A percentile compares a stretch with the other conserved stretches of the same genome.
These are phyloP conservation scores for Pygoscelis adeliae DNA, from an alignment of 2,113 vertebrate genomes.

Conservation along the genomic window DNA sequence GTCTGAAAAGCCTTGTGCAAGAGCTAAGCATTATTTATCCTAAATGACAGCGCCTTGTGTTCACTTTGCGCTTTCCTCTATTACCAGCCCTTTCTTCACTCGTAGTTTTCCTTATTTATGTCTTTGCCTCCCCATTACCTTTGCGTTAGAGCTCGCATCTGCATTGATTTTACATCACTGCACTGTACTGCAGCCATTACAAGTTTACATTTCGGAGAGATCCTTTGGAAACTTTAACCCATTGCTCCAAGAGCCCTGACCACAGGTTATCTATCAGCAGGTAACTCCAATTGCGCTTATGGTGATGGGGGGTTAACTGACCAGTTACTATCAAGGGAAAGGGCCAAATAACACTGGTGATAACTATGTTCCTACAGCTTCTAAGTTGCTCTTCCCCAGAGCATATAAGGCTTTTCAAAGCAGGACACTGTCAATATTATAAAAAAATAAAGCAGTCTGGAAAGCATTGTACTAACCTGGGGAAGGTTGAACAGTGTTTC, in stretches of 20 bases:
- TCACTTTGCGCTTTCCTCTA: background rate
- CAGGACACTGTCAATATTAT: background rate
- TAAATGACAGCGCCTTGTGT: slow-evolving; percentile 14
- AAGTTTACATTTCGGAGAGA: slow-evolving; percentile 21
- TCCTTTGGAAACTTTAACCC: slow-evolving; percentile 32
- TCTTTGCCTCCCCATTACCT: slow-evolving; percentile 51
- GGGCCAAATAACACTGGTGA: background rate
- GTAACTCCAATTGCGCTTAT: accelerated
- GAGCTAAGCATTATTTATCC: slow-evolving; percentile 14
- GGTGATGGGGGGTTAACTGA: background rate
- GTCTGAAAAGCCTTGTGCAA: background rate
- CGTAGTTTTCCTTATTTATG: slow-evolving; percentile 59
- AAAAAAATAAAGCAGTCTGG: background rate
- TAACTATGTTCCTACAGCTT: background rate
- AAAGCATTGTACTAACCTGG: background rate
- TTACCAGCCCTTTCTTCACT: slow-evolving; percentile 35
- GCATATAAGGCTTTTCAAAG: background rate
- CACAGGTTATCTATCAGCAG: background rate
- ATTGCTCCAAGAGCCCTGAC: background rate
- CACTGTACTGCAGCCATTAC: slow-evolving; percentile 30
- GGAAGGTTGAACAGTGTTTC: background rate
- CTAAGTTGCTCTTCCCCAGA: background rate
- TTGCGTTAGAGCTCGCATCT: slow-evolving; percentile 27
- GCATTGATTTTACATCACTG: slow-evolving; percentile 64
- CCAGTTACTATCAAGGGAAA: accelerated